Percentiles rank a stretch among this genome's conserved stretches.
Evolutionary conservation across 64 coral and sea anemone genomes (phyloP).

Genomic region (Pocillopora verrucosa): DNA sequence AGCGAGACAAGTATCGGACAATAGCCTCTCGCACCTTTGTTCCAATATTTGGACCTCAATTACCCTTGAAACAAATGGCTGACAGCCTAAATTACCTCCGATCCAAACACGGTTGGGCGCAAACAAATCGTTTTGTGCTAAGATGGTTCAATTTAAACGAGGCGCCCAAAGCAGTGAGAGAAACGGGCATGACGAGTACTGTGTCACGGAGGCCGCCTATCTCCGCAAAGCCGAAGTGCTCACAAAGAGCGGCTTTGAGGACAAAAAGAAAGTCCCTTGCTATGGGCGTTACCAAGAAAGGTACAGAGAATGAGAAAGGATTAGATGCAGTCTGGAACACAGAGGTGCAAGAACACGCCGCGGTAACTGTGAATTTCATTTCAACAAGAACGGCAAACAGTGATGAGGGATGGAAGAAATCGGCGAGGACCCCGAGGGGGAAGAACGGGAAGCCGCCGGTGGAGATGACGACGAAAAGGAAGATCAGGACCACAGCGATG

Average conservation of each 20-base stretch:
- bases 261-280: conserved; percentile 22
- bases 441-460: background rate
- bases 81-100: conserved; percentile 25
- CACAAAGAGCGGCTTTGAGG: conserved; percentile 45
- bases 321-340: background rate
- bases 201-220: background rate
- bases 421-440: conserved; percentile 5
- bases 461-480: background rate
- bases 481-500: background rate
- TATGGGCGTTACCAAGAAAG: conserved; percentile 19
- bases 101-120: conserved; percentile 11
- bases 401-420: conserved; percentile 21
- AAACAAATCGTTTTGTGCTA: conserved; percentile 32
- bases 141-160: conserved; percentile 37
- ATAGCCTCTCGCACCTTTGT: conserved; percentile 5
- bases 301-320: conserved; percentile 21
- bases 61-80: conserved; percentile 41
- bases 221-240: conserved; percentile 2
- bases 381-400: conserved; percentile 24
- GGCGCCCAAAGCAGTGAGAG: conserved; percentile 6
- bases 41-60: conserved; percentile 38
- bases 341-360: conserved; percentile 29
- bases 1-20: conserved; percentile 15
- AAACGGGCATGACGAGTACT: background rate
- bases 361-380: conserved; percentile 60